Evolutionary conservation across 2,888 invertebrate genomes (phyloP).

Genomic region (Mechanitis messenoides): DNA sequence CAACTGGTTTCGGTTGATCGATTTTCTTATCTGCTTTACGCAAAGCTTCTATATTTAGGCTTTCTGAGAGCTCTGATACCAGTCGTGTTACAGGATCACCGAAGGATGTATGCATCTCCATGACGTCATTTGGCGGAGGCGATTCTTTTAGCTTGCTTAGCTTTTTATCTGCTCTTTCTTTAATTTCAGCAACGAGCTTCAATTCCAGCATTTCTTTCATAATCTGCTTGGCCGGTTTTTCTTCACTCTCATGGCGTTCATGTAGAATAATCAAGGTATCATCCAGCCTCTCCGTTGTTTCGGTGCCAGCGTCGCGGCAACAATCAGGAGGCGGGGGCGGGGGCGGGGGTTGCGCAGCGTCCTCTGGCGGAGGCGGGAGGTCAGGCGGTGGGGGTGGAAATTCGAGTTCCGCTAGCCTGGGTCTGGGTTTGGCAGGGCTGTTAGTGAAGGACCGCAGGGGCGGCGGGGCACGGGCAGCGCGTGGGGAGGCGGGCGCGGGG

Average conservation of each 20-base stretch:
- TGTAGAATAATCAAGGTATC: conserved; percentile 74
- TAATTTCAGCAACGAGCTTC: conserved; percentile 89
- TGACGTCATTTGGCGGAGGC: conserved; percentile 47
- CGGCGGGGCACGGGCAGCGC: conserved; percentile 54
- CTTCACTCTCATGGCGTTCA: conserved; percentile 69
- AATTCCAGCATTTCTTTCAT: conserved; percentile 90
- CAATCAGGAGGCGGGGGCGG: conserved; percentile 71
- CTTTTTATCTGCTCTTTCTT: conserved; percentile 84
- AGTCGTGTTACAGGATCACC: conserved; percentile 87
- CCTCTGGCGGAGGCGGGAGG: conserved; percentile 86
- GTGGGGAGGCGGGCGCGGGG: conserved; percentile 65
- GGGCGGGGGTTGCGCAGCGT: conserved; percentile 66
- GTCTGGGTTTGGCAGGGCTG: conserved; percentile 84
- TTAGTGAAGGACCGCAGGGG: conserved; percentile 78
- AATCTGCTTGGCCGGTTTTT: conserved; percentile 58
- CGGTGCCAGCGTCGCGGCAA: conserved; percentile 81
- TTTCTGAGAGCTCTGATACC: conserved; percentile 90
- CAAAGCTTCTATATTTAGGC: conserved; percentile 81
- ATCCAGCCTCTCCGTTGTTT: conserved; percentile 78
- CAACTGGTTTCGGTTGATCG: conserved; percentile 32
- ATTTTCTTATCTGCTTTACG: conserved; percentile 49
- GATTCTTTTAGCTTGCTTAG: conserved; percentile 75
- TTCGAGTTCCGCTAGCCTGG: conserved; percentile 87
- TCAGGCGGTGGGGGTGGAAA: conserved; percentile 91
- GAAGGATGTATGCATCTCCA: conserved; percentile 52